Evolutionary conservation across 2,888 invertebrate species (phyloP).

Genomic region (Asteroscopus sphinx): DNA sequence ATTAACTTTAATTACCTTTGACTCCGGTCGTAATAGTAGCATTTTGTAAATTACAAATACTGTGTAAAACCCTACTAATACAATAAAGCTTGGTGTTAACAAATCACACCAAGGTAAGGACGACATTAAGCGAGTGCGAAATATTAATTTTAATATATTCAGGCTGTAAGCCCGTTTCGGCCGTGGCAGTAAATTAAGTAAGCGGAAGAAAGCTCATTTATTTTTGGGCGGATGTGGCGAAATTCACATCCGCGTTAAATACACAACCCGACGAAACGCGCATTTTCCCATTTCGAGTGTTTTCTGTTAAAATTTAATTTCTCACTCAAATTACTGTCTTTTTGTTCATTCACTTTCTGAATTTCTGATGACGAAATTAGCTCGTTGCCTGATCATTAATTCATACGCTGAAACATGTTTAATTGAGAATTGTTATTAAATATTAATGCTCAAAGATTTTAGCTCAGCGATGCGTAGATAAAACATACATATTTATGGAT

Average conservation of each 20-base stretch:
- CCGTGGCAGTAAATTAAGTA: slow-evolving; percentile 87
- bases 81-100: slow-evolving; percentile 76
- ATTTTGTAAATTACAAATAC: slow-evolving; percentile 59
- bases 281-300: slow-evolving; percentile 83
- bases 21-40: slow-evolving; percentile 53
- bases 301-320: slow-evolving; percentile 87
- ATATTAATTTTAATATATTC: slow-evolving; percentile 88
- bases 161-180: slow-evolving; percentile 78
- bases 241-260: slow-evolving; percentile 89
- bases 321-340: slow-evolving; percentile 85
- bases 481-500: slow-evolving; percentile 58
- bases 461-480: slow-evolving; percentile 55
- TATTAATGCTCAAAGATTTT: slow-evolving; percentile 73
- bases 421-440: slow-evolving; percentile 75
- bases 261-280: slow-evolving; percentile 83
- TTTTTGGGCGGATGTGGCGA: slow-evolving; percentile 88
- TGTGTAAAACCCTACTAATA: slow-evolving; percentile 65
- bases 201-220: slow-evolving; percentile 89
- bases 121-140: slow-evolving; percentile 81
- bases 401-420: slow-evolving; percentile 73
- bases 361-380: slow-evolving; percentile 81
- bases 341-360: slow-evolving; percentile 85
- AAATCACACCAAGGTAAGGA: slow-evolving; percentile 76
- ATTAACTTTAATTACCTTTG: slow-evolving; percentile 56
- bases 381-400: slow-evolving; percentile 75